Evolutionary conservation across 2,113 vertebrate genomes (phyloP), one percentile per base, ranked within the genome.

Genomic region (Corvus cornix): DNA sequence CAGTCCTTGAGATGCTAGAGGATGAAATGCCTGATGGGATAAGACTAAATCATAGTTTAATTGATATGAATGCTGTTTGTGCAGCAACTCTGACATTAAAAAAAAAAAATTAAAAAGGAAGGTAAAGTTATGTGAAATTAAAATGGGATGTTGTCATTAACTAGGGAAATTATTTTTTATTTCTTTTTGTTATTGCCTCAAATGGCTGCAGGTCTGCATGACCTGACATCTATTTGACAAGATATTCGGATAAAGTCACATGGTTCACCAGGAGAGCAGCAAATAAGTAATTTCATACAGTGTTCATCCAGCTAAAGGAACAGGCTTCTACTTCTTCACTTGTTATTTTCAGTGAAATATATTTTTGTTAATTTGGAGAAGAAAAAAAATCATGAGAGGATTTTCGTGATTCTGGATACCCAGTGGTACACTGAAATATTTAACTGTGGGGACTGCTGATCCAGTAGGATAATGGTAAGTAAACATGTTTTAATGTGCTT

Each of bases 91-190:
- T 39, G 16, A 52, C 4, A 56, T 11, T 5, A 24, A 41, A 23
- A 44, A 51, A 56, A 35, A 3, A 59, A 59, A n/a, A 1, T 5
- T 4, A 9, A 48, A 58, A 35, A 37, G 0, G 48, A 66, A 43
- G 2, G 6, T 35, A 68, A 77, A 59, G 14, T 24, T 46, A 43
- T 6, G 1, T 23, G 16, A 74, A 70, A 86, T 21, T 53, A 49
- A 78, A 66, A 43, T 63, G 16, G 6, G 5, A 53, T 75, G 6
- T n/a, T 30, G 3, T 2, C 0, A 0, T 7, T 70, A 60, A 56
- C 11, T 41, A 43, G 8, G 2, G 16, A 83, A 79, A 77, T 59
- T 53, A 35, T 24, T 18, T 86, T 60, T 52, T 28, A 4, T 73
- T 90, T 68, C 1, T 68, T 37, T 55, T 59, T 70, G 63, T 77